phyloP scores from a whole-genome alignment of 2,888 invertebrate species.

The Gerris lacustris region DNA sequence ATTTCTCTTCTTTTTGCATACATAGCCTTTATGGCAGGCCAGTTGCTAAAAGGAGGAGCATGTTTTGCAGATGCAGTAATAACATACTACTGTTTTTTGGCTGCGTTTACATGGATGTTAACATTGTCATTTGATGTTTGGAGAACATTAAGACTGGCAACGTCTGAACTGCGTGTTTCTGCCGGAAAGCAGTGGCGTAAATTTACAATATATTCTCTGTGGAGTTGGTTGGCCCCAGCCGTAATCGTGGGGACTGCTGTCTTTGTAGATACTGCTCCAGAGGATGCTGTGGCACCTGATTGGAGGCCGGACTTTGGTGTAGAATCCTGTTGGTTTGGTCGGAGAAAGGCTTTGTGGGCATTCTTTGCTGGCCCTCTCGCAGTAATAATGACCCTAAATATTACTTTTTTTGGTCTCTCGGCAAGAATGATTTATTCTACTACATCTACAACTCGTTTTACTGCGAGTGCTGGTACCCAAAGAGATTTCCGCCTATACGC shows the following conservation, averaged over 20 bases:
- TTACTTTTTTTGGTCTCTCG: conserved; percentile 38
- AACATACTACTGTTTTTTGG: conserved; percentile 42
- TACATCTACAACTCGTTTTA: conserved; percentile 32
- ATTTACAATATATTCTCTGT: conserved; percentile 38
- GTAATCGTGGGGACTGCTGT: conserved; percentile 35
- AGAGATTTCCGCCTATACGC: conserved; percentile 38
- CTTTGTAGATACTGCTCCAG: conserved; percentile 34
- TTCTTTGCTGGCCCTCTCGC: conserved; percentile 42
- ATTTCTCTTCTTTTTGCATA: conserved; percentile 40
- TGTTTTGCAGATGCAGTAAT: conserved; percentile 38
- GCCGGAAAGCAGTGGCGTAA: conserved; percentile 36
- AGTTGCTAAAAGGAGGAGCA: conserved; percentile 33
- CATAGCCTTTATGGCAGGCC: conserved; percentile 38
- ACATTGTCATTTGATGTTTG: conserved; percentile 43
- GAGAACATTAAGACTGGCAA: conserved; percentile 39
- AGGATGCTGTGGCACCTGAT: conserved; percentile 23
- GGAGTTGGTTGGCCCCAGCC: conserved; percentile 39
- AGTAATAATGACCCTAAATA: conserved; percentile 38
- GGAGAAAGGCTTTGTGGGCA: conserved; percentile 39
- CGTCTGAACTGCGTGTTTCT: conserved; percentile 38
- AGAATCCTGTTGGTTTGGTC: conserved; percentile 42
- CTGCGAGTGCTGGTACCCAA: conserved; percentile 32
- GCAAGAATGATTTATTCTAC: conserved; percentile 38
- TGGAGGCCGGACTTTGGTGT: conserved; percentile 40
- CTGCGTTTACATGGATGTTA: conserved; percentile 45